These are phyloP conservation scores for Drosophila yooni DNA, from an alignment of 2,888 invertebrate species.

Conservation along the genomic window DNA sequence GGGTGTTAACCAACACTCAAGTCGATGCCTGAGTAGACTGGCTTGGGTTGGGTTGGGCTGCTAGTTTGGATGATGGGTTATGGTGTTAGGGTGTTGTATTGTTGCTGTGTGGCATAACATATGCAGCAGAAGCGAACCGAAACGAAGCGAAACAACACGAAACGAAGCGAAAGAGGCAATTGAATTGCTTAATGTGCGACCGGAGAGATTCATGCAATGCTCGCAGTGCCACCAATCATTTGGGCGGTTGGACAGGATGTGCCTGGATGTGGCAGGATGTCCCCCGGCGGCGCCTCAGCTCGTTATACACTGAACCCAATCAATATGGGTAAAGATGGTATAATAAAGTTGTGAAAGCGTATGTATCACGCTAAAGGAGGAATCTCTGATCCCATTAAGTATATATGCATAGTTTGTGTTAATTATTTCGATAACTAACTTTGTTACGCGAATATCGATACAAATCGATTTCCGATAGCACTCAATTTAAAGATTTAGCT, in stretches of 20 bases:
- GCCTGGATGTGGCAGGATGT: constrained; percentile 19
- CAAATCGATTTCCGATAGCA: neutral
- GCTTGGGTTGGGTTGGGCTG: constrained; percentile 5
- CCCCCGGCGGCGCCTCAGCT: constrained; percentile 36
- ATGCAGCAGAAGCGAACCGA: constrained; percentile 36
- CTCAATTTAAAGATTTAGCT: neutral
- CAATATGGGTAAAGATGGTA: neutral
- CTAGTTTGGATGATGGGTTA: neutral
- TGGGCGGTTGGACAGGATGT: constrained; percentile 43
- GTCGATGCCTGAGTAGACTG: constrained; percentile 13
- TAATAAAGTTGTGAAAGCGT: neutral
- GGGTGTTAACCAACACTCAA: neutral
- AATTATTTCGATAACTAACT: neutral
- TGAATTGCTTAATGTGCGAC: constrained; percentile 33
- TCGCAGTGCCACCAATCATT: constrained; percentile 56
- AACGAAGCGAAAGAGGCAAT: constrained; percentile 16
- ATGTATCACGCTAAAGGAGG: neutral
- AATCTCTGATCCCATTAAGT: neutral
- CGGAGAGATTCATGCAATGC: constrained; percentile 41
- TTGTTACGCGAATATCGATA: neutral
- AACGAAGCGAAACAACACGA: neutral
- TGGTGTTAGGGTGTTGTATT: neutral
- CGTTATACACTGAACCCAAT: constrained; percentile 2
- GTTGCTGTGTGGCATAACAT: constrained; percentile 29
- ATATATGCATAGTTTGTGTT: neutral